These are phyloP conservation scores for Hydrotaea diabolus DNA, from an alignment of 2,888 invertebrate species.

Conservation along the genomic window DNA sequence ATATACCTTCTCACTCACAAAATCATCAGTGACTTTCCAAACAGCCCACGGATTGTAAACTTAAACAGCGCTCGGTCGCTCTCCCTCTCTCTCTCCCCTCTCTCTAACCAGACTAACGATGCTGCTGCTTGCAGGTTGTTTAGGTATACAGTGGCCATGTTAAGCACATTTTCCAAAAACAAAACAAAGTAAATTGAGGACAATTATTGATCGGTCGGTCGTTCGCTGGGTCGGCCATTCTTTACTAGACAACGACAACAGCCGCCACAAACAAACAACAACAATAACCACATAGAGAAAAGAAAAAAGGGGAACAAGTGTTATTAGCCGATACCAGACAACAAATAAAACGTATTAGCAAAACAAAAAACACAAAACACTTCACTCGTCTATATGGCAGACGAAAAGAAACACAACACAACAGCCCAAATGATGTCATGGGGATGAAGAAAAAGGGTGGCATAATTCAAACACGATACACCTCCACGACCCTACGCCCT, in stretches of 20 bases:
- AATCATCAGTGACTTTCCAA: too few species aligned
- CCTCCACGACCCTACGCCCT: neutral
- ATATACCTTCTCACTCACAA: too few species aligned
- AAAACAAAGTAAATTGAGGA: slow-evolving; percentile 56
- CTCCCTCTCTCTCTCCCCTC: too few species aligned
- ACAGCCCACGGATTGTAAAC: too few species aligned
- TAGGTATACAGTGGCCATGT: too few species aligned
- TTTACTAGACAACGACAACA: too few species aligned
- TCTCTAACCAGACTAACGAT: too few species aligned
- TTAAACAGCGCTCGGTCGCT: too few species aligned
- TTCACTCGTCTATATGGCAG: neutral
- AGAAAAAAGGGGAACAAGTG: slow-evolving; percentile 43
- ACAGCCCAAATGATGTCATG: slow-evolving; percentile 60
- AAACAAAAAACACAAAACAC: slow-evolving; percentile 2
- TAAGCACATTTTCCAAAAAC: neutral
- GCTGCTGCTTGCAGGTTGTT: too few species aligned
- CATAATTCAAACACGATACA: too few species aligned
- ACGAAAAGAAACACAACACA: slow-evolving; percentile 21
- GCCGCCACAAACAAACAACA: slow-evolving; percentile 31
- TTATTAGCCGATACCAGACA: slow-evolving; percentile 41
- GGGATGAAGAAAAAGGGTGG: slow-evolving; percentile 30
- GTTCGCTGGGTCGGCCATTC: too few species aligned
- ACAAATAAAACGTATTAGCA: neutral
- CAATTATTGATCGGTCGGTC: slow-evolving; percentile 63
- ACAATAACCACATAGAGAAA: slow-evolving; percentile 29